Evolutionary conservation across 2,888 invertebrate species (phyloP).

Genomic region (Coelogynopora nodosa): DNA sequence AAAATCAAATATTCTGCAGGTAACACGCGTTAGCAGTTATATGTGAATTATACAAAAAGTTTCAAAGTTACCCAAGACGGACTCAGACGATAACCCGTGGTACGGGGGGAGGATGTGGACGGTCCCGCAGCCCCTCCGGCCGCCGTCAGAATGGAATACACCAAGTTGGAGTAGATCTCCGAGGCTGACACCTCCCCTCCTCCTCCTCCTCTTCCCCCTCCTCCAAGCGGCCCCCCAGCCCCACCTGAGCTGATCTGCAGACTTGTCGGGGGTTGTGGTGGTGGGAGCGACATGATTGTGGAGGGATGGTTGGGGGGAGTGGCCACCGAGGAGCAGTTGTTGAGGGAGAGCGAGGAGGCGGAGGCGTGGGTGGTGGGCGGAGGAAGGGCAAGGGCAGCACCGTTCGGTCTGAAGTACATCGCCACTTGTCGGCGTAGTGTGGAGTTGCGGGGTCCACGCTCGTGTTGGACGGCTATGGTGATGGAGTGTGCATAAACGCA

Average conservation of each 20-base stretch:
- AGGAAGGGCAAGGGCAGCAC: background rate
- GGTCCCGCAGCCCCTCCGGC: background rate
- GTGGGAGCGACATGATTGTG: background rate
- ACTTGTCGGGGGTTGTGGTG: background rate
- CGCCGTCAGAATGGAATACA: background rate
- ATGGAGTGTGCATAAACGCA: background rate
- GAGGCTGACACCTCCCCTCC: background rate
- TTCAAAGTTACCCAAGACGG: too few species aligned
- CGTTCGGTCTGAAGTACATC: conserved; percentile 65
- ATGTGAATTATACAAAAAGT: too few species aligned
- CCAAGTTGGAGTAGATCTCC: background rate
- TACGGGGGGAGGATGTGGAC: background rate
- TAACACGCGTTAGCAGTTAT: too few species aligned
- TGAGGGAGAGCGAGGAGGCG: background rate
- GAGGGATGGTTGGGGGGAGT: background rate
- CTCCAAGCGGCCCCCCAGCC: background rate
- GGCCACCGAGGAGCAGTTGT: background rate
- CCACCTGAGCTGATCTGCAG: background rate
- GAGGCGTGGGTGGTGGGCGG: background rate
- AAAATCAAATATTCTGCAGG: too few species aligned
- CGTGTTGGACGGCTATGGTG: conserved; percentile 86
- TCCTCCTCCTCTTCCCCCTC: background rate
- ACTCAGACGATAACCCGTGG: too few species aligned
- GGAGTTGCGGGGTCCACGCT: conserved; percentile 90
- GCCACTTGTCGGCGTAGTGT: conserved; percentile 88